A percentile compares a stretch with the other conserved stretches of the same genome.
phyloP scores from a whole-genome alignment of 2,113 vertebrate genomes.

The Scortum barcoo region DNA sequence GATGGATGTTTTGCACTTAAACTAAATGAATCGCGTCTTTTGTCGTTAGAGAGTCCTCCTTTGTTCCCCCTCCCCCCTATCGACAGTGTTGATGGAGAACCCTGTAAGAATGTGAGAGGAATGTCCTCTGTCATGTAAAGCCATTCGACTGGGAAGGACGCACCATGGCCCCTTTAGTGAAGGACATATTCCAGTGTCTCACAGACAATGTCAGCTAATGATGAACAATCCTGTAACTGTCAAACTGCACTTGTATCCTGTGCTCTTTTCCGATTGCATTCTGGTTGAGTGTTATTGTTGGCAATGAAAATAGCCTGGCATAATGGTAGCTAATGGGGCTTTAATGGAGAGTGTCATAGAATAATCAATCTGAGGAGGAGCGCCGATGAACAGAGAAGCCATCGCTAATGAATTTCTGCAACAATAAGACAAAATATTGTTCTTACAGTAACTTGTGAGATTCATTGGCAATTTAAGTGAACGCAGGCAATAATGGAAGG shows the following conservation, averaged over 20 bases:
- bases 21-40: conserved; percentile 72
- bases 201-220: conserved; percentile 74
- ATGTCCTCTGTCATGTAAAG: conserved; percentile 71
- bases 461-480: conserved; percentile 46
- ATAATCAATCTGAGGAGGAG: conserved; percentile 71
- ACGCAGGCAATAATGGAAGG: conserved; percentile 36
- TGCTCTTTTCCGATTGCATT: conserved; percentile 52
- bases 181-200: conserved; percentile 69
- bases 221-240: conserved; percentile 77
- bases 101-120: conserved; percentile 55
- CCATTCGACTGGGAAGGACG: conserved; percentile 54
- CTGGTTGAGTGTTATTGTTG: conserved; percentile 71
- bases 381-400: conserved; percentile 59
- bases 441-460: conserved; percentile 45
- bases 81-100: conserved; percentile 65
- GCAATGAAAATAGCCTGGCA: conserved; percentile 66
- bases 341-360: conserved; percentile 78
- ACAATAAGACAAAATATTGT: conserved; percentile 64
- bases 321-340: conserved; percentile 80
- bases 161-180: conserved; percentile 54
- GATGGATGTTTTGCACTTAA: conserved; percentile 77
- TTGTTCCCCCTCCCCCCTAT: conserved; percentile 42
- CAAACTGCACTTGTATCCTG: conserved; percentile 56
- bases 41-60: conserved; percentile 66
- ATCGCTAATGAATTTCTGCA: conserved; percentile 66